Evolutionary conservation across 2,797 vertebrate species (phyloP), one percentile per base, ranked within the genome.

Genomic region (Alosa sapidissima): DNA sequence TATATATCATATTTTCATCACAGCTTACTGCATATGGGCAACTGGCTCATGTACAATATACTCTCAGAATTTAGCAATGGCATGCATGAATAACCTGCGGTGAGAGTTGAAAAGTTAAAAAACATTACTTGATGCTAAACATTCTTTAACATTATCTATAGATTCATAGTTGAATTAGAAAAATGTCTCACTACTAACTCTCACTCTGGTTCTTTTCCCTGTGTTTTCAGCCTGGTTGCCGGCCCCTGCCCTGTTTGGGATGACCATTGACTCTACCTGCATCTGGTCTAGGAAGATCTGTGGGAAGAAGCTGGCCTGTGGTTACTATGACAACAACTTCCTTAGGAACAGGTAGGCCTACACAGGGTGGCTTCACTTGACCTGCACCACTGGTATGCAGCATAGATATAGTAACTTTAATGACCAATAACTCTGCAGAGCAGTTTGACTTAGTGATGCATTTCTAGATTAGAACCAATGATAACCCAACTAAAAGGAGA

Each of bases 271-370:
- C 87, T 94, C 95, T 1, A 95, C 97, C 8, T 99, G 98, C 87
- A 93, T 98, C 91, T 91, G 93, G 94, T 99, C 98, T 98, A 97
- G 87, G 87, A 86, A 0, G 0, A 87, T 94, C 54, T 99, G 97
- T 84, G 93, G 90, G 0, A 94, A 89, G 84, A 96, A 90, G 86
- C 94, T 85, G 58, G 95, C 94, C 86, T 99, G 98, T 0, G 89
- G 89, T 92, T 99, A 99, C 95, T 99, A 99, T 85, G 94, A 99
- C 95, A 98, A 96, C 1, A 89, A 96, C 48, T 84, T 95, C 54
- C 92, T 99, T 81, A 96, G 97, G 65, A 96, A 94, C 95, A 96
- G 97, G 98, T 99, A 91, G 87, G 89, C 45, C 72, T 47, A 78
- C 7, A 51, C 60, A 81, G 24, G 33, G 47, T 14, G 65, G 72